These are phyloP conservation scores for Pygathrix nemaeus DNA, from an alignment of 2,113 vertebrate genomes.

Conservation along the genomic window DNA sequence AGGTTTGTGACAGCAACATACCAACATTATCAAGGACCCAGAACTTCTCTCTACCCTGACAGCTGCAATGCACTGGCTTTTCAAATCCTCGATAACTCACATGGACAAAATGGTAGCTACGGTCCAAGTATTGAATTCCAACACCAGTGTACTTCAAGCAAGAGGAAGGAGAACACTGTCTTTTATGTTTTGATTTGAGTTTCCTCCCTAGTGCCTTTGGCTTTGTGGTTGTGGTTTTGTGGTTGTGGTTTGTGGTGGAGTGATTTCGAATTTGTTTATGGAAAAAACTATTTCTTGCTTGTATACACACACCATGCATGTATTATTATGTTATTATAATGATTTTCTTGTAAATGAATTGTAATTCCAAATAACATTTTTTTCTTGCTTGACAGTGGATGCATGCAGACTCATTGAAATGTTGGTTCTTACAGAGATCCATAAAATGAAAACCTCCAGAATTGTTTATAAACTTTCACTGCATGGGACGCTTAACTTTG, in stretches of 20 bases:
- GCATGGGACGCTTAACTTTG: rapidly evolving
- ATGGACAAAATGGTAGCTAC: not conserved
- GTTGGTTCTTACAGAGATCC: not conserved
- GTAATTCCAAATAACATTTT: not conserved
- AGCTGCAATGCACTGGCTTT: not conserved
- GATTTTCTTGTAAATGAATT: not conserved
- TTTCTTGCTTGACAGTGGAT: not conserved
- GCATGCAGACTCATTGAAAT: not conserved
- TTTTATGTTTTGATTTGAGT: not conserved
- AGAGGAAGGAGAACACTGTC: not conserved
- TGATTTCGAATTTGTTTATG: not conserved
- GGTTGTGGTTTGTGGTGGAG: not conserved
- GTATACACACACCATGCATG: too few relatives aligned
- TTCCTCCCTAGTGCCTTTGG: not conserved
- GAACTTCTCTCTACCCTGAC: not conserved
- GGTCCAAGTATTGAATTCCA: not conserved
- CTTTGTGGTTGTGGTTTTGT: not conserved
- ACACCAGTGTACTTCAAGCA: not conserved
- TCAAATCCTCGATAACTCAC: too few relatives aligned
- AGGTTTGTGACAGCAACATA: too few relatives aligned
- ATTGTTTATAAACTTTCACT: not conserved
- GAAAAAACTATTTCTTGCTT: not conserved
- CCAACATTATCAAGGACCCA: too few relatives aligned
- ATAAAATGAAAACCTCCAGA: not conserved
- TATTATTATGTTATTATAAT: not conserved